These are phyloP conservation scores for Python bivittatus DNA, from an alignment of 2,113 vertebrate genomes.

Conservation along the genomic window DNA sequence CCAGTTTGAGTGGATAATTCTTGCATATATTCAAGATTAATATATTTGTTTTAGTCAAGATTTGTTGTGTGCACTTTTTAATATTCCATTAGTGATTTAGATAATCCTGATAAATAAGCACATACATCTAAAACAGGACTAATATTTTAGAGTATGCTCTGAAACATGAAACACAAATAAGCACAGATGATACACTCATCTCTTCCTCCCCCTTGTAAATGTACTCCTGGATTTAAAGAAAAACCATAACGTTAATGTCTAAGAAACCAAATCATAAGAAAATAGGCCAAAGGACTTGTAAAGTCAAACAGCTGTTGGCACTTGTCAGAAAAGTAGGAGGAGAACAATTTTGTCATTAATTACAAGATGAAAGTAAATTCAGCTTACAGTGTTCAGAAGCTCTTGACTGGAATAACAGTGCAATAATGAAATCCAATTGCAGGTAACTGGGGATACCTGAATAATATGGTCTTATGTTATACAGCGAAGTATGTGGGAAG, in stretches of 20 bases:
- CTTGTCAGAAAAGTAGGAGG: not conserved
- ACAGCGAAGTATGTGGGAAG: not conserved
- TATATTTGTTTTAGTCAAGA: not conserved
- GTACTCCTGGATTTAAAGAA: not conserved
- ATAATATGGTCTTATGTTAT: not conserved
- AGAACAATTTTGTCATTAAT: not conserved
- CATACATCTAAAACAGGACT: not conserved
- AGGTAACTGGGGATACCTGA: not conserved
- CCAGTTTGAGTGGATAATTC: not conserved
- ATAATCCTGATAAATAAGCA: not conserved
- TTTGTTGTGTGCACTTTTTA: not conserved
- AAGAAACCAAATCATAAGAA: not conserved
- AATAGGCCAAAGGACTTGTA: not conserved
- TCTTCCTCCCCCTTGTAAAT: not conserved
- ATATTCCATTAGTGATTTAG: not conserved
- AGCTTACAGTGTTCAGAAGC: not conserved
- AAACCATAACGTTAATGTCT: not conserved
- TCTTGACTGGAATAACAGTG: not conserved
- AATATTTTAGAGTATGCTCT: not conserved
- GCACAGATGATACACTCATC: not conserved
- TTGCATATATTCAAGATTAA: not conserved
- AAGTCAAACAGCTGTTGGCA: not conserved
- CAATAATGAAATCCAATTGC: not conserved
- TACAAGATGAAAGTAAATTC: not conserved
- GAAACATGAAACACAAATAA: not conserved